Base-by-base conservation (phyloP, 2,113 vertebrate species). In the Ophthalmolycus amberensis region DNA sequence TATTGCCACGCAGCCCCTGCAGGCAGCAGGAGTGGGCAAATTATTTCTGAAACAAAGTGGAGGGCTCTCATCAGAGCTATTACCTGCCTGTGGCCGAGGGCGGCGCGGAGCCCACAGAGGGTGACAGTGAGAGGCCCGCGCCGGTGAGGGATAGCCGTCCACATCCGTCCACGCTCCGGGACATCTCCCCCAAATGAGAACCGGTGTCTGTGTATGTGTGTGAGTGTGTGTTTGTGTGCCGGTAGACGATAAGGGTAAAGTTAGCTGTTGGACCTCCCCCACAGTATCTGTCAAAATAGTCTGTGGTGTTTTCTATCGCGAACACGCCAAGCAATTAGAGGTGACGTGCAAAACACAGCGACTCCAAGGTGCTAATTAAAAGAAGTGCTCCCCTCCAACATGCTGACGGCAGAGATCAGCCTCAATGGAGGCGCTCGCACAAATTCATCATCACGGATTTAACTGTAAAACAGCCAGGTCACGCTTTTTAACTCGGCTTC, bases 11-110 rank as follows among this genome's bases (percentile, higher is more conserved):
- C 82, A 65, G 92, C 89, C 94, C 94, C 95, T 94, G 94, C 94
- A 91, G 95, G 94, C 91, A 89, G 93, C 93, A 91, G 91, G 91
- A 93, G 89, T 84, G 93, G 93, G 93, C 94, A 96, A 96, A 96
- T 96, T 95, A 95, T 96, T 96, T 95, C 95, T 95, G 95, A 96
- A 95, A 96, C 94, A 95, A 95, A 96, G 94, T 95, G 94, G 95
- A 94, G 95, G 92, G 91, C 88, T 93, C 94, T 95, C 94, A 93
- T 96, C 95, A 96, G 95, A 95, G 91, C 95, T 94, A 95, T 95
- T 96, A 95, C 94, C 95, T 94, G 92, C 87, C 87, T 74, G 93
- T 92, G 91, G 94, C 95, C 88, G 71, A 83, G 88, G 95, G 95
- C 86, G 44, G 87, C 70, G 34, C 79, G 80, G 81, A 85, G 86